Evolutionary conservation across 2,888 invertebrate species (phyloP).

Genomic region (Amphipoea oculea): DNA sequence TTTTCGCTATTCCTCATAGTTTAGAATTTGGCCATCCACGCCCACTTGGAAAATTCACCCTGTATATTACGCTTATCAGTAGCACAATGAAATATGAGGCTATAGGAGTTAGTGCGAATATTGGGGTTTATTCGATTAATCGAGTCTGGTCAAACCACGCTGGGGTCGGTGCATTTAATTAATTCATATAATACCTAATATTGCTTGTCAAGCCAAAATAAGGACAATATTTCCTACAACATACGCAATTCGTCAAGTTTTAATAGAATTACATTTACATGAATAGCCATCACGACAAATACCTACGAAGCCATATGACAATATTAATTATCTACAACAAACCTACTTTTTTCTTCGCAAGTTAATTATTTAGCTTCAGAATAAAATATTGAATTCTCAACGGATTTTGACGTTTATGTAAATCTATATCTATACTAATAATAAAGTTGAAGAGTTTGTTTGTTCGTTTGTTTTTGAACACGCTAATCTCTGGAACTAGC

Average conservation of each 20-base stretch:
- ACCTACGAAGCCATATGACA: not conserved
- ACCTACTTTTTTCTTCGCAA: not conserved
- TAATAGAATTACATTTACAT: not conserved
- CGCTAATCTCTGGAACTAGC: no score
- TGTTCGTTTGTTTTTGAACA: no score
- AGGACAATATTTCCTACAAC: slow-evolving; percentile 23
- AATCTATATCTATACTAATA: slow-evolving; percentile 27
- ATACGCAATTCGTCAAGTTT: not conserved
- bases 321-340: slow-evolving; percentile 17
- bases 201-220: slow-evolving; percentile 26
- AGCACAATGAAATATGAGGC: no score
- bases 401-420: slow-evolving; percentile 58
- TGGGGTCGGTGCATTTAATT: no score
- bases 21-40: no score
- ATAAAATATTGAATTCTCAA: slow-evolving; percentile 43
- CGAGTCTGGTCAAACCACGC: no score
- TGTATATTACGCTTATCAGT: no score
- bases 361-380: slow-evolving; percentile 21
- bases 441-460: no score
- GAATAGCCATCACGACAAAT: slow-evolving; percentile 14
- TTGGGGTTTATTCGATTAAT: no score
- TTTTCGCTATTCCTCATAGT: no score
- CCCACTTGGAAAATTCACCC: no score
- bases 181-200: not conserved
- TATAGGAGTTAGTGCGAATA: no score